Conservation (phyloP, 2,888 invertebrate genomes). For the Drosophila pseudotakahashii region DNA sequence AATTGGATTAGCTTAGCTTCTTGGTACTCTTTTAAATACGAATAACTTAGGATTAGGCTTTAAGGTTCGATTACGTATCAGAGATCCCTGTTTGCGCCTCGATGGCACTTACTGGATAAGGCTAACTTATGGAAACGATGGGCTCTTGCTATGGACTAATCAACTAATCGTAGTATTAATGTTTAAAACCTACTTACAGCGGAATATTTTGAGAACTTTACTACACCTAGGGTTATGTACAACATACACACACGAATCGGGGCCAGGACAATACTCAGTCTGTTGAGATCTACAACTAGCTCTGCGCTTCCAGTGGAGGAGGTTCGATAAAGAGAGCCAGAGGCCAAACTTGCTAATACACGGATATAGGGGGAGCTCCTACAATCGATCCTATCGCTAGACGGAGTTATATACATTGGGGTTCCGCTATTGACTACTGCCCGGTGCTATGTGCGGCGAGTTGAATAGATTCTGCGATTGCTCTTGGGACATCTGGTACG, state of each 20-base stretch:
- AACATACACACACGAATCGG: slow-evolving; percentile 8
- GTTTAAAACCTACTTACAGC: slow-evolving; percentile 9
- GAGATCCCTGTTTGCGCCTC: slow-evolving; percentile 65
- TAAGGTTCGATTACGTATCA: slow-evolving; percentile 54
- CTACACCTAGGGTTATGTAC: slow-evolving; percentile 12
- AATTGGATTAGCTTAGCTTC: slow-evolving; percentile 37
- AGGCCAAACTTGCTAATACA: slow-evolving; percentile 38
- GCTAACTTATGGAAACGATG: slow-evolving; percentile 54
- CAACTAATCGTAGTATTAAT: slow-evolving; percentile 9
- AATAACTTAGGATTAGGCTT: slow-evolving; percentile 28
- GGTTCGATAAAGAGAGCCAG: slow-evolving; percentile 38
- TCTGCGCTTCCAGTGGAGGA: slow-evolving; percentile 17
- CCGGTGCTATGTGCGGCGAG: slow-evolving; percentile 66
- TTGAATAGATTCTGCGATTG: slow-evolving; percentile 84
- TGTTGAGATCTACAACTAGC: slow-evolving; percentile 77
- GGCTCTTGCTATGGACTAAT: slow-evolving; percentile 39
- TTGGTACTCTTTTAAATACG: slow-evolving; percentile 5
- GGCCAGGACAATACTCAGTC: slow-evolving; percentile 68
- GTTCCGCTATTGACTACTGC: slow-evolving; percentile 61
- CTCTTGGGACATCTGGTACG: slow-evolving; percentile 84
- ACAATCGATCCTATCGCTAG: slow-evolving; percentile 6
- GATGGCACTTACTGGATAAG: slow-evolving; percentile 66
- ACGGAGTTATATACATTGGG: slow-evolving; percentile 31
- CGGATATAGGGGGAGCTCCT: slow-evolving; percentile 15
- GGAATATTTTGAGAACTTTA: slow-evolving; percentile 52